Conservation (phyloP, 1,140 invertebrate species). For the Brachionus calyciflorus region DNA sequence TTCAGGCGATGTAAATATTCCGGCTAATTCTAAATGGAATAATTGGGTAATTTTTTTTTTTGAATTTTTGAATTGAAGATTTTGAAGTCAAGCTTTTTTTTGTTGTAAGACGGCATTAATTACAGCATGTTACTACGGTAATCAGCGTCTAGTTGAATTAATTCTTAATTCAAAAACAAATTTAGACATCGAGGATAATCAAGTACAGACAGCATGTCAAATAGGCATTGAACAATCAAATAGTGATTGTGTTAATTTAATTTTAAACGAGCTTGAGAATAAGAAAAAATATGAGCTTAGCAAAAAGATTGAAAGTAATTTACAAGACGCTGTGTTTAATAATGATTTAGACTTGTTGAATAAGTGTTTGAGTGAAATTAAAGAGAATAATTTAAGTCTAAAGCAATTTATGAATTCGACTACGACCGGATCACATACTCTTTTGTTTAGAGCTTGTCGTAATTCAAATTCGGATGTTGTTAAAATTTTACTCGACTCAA, state of each 20-base stretch:
- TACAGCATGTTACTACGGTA: constrained; percentile 24
- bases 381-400: constrained; percentile 26
- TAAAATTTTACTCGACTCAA: background rate
- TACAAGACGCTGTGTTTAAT: constrained; percentile 32
- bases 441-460: constrained; percentile 31
- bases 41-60: constrained; percentile 6
- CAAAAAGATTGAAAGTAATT: constrained; percentile 10
- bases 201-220: constrained; percentile 34
- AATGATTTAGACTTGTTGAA: constrained; percentile 11
- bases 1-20: constrained; percentile 43
- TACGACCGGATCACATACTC: constrained; percentile 4
- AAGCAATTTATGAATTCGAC: constrained; percentile 45
- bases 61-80: background rate
- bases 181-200: constrained; percentile 7
- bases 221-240: background rate
- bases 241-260: constrained; percentile 43
- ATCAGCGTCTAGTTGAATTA: constrained; percentile 5
- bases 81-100: background rate
- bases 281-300: background rate
- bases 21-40: constrained; percentile 29
- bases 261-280: constrained; percentile 31
- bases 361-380: background rate
- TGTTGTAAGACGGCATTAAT: constrained; percentile 13
- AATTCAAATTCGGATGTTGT: constrained; percentile 35
- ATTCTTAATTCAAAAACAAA: constrained; percentile 26